A percentile compares a stretch with the other conserved stretches of the same genome.
Conservation (phyloP, 2,113 vertebrate genomes). For the Clarias gariepinus region DNA sequence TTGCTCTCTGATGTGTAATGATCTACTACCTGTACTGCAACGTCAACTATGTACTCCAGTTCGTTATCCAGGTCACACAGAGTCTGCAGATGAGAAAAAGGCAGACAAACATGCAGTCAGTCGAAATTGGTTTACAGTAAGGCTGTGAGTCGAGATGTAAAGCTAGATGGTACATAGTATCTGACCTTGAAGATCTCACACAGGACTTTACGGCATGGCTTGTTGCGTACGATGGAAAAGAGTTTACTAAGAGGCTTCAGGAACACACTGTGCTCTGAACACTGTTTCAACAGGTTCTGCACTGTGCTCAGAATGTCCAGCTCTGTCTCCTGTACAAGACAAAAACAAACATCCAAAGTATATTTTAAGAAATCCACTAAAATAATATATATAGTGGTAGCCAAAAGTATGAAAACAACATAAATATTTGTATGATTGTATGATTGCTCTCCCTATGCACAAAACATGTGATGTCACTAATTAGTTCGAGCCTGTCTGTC, state of each 20-base stretch:
- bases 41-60: slow-evolving; percentile 84
- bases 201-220: slow-evolving; percentile 84
- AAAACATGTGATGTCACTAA: too few species aligned
- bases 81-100: slow-evolving; percentile 68
- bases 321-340: slow-evolving; percentile 81
- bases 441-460: too few species aligned
- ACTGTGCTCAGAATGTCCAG: slow-evolving; percentile 89
- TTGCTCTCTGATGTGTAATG: neutral
- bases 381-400: neutral
- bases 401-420: too few species aligned
- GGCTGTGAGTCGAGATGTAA: neutral
- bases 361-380: neutral
- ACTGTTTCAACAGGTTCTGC: slow-evolving; percentile 87
- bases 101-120: neutral
- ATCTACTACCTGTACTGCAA: slow-evolving; percentile 78
- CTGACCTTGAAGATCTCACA: slow-evolving; percentile 87
- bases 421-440: too few species aligned
- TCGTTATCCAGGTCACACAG: slow-evolving; percentile 83
- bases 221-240: slow-evolving; percentile 86
- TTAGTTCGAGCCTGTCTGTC: too few species aligned
- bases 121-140: neutral
- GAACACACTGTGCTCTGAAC: slow-evolving; percentile 77
- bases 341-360: slow-evolving; percentile 16
- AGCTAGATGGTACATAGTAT: neutral
- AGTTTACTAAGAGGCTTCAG: slow-evolving; percentile 87